Conservation (phyloP, 2,113 vertebrate genomes). For the Hemiscyllium ocellatum region DNA sequence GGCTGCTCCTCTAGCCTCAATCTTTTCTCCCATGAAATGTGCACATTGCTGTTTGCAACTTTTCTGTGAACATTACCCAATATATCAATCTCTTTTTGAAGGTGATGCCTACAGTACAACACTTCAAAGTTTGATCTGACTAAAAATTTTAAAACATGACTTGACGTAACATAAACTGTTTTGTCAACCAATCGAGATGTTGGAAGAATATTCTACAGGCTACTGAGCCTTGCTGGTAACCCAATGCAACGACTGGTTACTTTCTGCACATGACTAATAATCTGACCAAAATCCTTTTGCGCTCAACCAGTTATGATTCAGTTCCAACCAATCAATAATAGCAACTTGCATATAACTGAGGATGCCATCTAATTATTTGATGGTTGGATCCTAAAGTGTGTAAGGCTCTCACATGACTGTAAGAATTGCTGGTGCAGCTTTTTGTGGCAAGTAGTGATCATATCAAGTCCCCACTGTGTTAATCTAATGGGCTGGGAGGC, state of each 20-base stretch:
- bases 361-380: not conserved
- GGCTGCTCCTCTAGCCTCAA: not conserved
- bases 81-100: not conserved
- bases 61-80: not conserved
- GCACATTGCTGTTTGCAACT: not conserved
- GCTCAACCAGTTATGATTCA: not conserved
- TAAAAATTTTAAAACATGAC: not conserved
- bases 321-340: not conserved
- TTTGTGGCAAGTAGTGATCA: not conserved
- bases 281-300: not conserved
- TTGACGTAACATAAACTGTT: not conserved
- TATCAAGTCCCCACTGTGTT: not conserved
- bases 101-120: not conserved
- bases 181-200: not conserved
- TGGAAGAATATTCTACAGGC: not conserved
- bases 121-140: not conserved
- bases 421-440: not conserved
- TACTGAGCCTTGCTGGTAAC: not conserved
- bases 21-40: not conserved
- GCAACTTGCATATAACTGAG: not conserved
- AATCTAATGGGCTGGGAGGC: not conserved
- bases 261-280: not conserved
- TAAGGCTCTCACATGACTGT: not conserved
- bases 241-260: not conserved
- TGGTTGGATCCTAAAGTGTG: not conserved